Evolutionary conservation across 2,113 vertebrate genomes (phyloP).

Genomic region (Tricholaema leucomelas): DNA sequence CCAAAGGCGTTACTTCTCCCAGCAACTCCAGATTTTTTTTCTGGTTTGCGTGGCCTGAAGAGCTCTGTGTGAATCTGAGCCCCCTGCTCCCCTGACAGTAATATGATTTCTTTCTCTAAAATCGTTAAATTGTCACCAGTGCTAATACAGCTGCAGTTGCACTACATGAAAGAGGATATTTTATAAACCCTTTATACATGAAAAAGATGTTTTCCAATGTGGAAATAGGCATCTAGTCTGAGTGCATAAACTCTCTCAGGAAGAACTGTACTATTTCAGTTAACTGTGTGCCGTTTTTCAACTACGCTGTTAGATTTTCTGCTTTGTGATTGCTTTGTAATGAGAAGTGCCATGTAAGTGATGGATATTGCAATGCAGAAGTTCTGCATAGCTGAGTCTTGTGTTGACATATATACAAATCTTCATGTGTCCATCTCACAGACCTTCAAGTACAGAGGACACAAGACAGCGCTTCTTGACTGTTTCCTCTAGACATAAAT

Average conservation of each 20-base stretch:
- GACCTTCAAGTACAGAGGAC: conserved; percentile 10
- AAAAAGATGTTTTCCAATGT: not conserved
- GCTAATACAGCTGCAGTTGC: not conserved
- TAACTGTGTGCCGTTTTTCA: conserved; percentile 19
- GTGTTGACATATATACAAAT: conserved; percentile 20
- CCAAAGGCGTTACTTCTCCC: not conserved
- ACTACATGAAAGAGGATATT: not conserved
- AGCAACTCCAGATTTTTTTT: not conserved
- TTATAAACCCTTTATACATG: not conserved
- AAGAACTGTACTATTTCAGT: not conserved
- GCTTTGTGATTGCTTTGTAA: conserved; percentile 7
- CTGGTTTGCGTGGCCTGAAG: not conserved
- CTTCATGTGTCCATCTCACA: conserved; percentile 12
- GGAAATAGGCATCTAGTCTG: not conserved
- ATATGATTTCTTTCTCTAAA: not conserved
- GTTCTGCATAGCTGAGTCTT: conserved; percentile 27
- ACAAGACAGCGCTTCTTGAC: not conserved
- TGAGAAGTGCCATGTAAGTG: conserved; percentile 22
- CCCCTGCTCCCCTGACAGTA: not conserved
- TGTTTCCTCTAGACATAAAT: conserved; percentile 1
- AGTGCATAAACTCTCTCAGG: not conserved
- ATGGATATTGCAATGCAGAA: conserved; percentile 10
- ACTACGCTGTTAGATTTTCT: conserved; percentile 25
- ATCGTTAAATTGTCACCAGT: not conserved
- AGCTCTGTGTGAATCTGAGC: not conserved